These are phyloP conservation scores for Tympanuchus pallidicinctus DNA, from an alignment of 2,113 vertebrate genomes.

Conservation along the genomic window DNA sequence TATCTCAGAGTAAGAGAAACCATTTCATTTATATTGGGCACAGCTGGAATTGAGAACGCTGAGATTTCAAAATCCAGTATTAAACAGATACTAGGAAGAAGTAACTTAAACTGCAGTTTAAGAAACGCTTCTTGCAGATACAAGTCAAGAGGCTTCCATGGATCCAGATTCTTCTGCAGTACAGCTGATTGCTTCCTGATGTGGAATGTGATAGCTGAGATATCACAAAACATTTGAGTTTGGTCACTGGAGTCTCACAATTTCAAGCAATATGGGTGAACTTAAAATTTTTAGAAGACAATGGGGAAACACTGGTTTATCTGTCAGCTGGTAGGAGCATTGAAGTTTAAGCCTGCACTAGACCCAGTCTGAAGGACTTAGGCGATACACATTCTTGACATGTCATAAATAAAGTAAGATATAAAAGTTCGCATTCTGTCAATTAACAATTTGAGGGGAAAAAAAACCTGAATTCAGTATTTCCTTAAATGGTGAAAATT, in stretches of 20 bases:
- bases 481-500: background rate
- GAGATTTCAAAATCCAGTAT: background rate
- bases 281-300: background rate
- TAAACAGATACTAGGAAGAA: background rate
- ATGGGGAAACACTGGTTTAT: background rate
- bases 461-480: background rate
- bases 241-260: background rate
- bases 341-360: background rate
- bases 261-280: background rate
- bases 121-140: background rate
- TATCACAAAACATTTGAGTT: rapidly evolving
- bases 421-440: background rate
- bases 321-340: background rate
- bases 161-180: background rate
- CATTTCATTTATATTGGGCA: background rate
- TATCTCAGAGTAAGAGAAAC: background rate
- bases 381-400: background rate
- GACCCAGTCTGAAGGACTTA: background rate
- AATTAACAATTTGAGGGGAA: background rate
- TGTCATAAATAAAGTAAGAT: background rate
- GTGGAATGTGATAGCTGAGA: rapidly evolving
- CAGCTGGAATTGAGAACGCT: constrained; percentile 21
- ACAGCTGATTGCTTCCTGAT: background rate
- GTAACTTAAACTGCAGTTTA: background rate
- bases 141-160: background rate